Evolutionary conservation across 2,113 vertebrate genomes (phyloP), one percentile per base, ranked within the genome.

Genomic region (Patagioenas fasciata): DNA sequence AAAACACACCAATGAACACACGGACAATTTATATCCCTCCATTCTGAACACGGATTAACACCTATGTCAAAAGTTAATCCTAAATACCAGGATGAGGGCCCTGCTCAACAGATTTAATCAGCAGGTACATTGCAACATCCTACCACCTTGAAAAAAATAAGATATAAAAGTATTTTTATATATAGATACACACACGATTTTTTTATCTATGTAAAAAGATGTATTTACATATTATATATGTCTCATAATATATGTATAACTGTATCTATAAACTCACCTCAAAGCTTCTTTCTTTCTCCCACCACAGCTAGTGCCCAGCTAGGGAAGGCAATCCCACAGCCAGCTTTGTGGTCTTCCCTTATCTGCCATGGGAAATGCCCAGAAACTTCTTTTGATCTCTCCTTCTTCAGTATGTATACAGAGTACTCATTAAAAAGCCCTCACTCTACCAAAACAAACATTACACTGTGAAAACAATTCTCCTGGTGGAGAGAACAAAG

Each of bases 381-480:
- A 84, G 61, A 93, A 72, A 10, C 15, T 85, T 70, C 40, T 81
- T 82, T 69, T 51, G 29, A 82, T 64, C 48, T 64, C 56, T 62
- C 5, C 8, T 87, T 84, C 32, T 79, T 67, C 65, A 15, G 7
- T 16, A 64, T 5, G 6, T 34, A n/a, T 47, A 81, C 11, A 67
- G 12, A 69, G 6, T 25, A 56, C 10, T 53, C 48, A 74, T 5
- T 82, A 34, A 81, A 91, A 86, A 82, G 40, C n/a, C 44, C 21
- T 50, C 19, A 54, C 50, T 80, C 44, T 47, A 50, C 28, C 81
- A 96, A 89, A 94, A 81, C 36, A 91, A 96, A 88, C 14, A 73
- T 24, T 23, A 51, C 21, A 66, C n/a, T 72, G 11, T 21, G 79
- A 89, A 91, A 90, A 72, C 54, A 85, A 61, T n/a, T 80, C 25